Evolutionary conservation across 2,797 vertebrate species (phyloP).

Genomic region (Arrhamphus sclerolepis): DNA sequence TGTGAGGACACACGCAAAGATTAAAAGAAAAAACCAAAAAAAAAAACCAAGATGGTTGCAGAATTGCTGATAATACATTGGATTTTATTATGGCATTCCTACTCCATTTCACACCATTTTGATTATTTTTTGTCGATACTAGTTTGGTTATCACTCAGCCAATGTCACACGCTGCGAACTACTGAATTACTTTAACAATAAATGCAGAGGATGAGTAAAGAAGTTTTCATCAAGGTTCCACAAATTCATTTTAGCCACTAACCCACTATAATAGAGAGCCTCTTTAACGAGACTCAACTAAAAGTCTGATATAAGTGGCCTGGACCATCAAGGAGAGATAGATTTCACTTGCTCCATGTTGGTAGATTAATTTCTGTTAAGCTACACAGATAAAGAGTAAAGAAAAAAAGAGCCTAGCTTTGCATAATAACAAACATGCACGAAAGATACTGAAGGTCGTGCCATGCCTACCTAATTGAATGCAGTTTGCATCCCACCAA

Average conservation of each 20-base stretch:
- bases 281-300: background rate
- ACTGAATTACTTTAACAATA: background rate
- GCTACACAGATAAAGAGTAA: slow-evolving; percentile 52
- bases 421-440: slow-evolving; percentile 25
- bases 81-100: no score
- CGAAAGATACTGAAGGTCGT: slow-evolving; percentile 69
- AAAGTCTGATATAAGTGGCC: background rate
- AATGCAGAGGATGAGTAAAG: background rate
- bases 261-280: background rate
- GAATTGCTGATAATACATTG: no score
- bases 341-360: background rate
- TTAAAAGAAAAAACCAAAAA: no score
- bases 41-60: no score
- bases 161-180: no score
- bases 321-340: background rate
- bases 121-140: no score
- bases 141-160: no score
- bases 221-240: slow-evolving; percentile 10
- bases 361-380: background rate
- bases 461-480: slow-evolving; percentile 40
- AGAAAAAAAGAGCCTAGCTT: slow-evolving; percentile 34
- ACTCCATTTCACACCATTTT: no score
- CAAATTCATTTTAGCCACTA: background rate
- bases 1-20: no score
- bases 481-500: slow-evolving; percentile 39